Evolutionary conservation across 1,140 invertebrate species (phyloP), one percentile per base, ranked within the genome.

Genomic region (Drosophila baimaii): DNA sequence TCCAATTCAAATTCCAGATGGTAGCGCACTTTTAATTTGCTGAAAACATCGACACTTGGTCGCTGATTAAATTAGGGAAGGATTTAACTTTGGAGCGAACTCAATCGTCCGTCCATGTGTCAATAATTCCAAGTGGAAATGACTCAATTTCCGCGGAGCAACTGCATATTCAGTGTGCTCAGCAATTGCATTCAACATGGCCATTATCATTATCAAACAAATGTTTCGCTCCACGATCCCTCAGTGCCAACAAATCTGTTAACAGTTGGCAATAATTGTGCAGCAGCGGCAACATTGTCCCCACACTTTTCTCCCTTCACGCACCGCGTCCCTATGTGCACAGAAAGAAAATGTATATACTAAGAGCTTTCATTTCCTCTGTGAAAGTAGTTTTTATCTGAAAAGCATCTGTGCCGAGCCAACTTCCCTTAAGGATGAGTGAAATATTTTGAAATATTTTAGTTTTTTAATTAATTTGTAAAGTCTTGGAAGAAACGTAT

Each of bases 241-340:
- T 61, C 62, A 57, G 44, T 43, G 73, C 78, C 75, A 80, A 90
- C 90, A 91, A 91, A 91, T 91, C 90, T 91, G 65, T 91, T 91
- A 91, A 86, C 90, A 91, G 90, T 91, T 83, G 81, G 89, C 81
- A 90, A 91, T 91, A 91, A 91, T 91, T 77, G 83, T 88, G 84
- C 65, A 69, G 81, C 75, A 77, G 76, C 56, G 59, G 69, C 61
- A 70, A 58, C 76, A 63, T 79, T 90, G 81, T 91, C 73, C 72
- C 73, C 63, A 68, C 54, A 43, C 55, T 23, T 44, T 29, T 31
- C 33, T 51, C 37, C 62, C 25, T 19, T 23, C 19, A 5, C 19
- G 33, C n/a, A n/a, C 8, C 51, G 19, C 12, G 4, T 35, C 21
- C 19, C 29, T 31, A 33, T 21, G 19, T 15, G 29, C 49, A 52